Conservation (phyloP, 2,888 invertebrate species). For the Taenaris catops region DNA sequence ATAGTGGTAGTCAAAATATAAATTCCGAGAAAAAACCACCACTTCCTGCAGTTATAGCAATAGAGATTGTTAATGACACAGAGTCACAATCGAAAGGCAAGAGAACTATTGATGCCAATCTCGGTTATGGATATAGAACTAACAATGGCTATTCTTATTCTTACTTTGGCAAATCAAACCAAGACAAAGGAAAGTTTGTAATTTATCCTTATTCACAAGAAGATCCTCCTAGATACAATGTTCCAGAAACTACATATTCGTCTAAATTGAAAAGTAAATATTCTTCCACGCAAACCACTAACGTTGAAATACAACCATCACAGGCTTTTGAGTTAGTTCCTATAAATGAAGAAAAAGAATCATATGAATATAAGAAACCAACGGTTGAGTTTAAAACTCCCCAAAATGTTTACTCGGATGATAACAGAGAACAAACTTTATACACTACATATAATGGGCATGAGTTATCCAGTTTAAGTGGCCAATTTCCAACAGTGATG, state of each 20-base stretch:
- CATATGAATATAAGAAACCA: slow-evolving; percentile 54
- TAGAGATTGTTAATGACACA: slow-evolving; percentile 81
- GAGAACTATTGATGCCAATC: slow-evolving; percentile 85
- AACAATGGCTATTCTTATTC: slow-evolving; percentile 74
- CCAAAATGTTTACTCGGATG: slow-evolving; percentile 25
- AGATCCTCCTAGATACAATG: slow-evolving; percentile 56
- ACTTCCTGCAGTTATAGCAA: slow-evolving; percentile 80
- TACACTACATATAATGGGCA: slow-evolving; percentile 72
- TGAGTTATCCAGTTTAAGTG: slow-evolving; percentile 60
- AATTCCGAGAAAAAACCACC: slow-evolving; percentile 22
- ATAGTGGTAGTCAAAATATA: slow-evolving; percentile 20
- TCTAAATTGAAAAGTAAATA: slow-evolving; percentile 30
- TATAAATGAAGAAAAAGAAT: slow-evolving; percentile 47
- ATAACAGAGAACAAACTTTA: slow-evolving; percentile 50
- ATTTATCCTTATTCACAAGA: slow-evolving; percentile 86
- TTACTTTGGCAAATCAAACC: slow-evolving; percentile 63
- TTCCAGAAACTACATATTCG: slow-evolving; percentile 15
- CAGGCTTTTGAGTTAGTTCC: slow-evolving; percentile 73
- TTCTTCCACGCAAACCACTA: slow-evolving; percentile 35
- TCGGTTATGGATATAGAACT: slow-evolving; percentile 84
- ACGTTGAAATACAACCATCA: slow-evolving; percentile 80
- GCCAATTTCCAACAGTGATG: slow-evolving; percentile 68
- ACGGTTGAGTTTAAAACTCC: slow-evolving; percentile 39
- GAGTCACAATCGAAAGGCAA: slow-evolving; percentile 78
- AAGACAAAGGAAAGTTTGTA: slow-evolving; percentile 78